Evolutionary conservation across 2,113 vertebrate species (phyloP).

Genomic region (Apeltes quadracus): DNA sequence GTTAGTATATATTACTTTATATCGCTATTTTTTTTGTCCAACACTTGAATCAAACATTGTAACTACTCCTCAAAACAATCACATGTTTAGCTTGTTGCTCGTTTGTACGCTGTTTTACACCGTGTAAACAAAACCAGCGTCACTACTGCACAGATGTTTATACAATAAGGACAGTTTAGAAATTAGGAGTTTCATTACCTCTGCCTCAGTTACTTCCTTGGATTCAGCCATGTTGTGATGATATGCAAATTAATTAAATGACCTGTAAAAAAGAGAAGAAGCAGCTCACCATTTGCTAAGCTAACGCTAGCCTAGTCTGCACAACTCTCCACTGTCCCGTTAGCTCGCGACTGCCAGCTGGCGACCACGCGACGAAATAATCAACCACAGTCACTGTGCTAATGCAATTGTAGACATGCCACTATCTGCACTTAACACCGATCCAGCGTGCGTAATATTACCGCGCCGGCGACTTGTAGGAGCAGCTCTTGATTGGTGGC

Average conservation of each 20-base stretch:
- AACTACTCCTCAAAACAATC: background rate
- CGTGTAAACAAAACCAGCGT: conserved; percentile 24
- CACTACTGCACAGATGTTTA: background rate
- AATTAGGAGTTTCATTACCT: background rate
- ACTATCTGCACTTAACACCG: background rate
- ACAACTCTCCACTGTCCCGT: background rate
- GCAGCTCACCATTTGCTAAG: conserved; percentile 36
- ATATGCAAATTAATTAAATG: too few relatives aligned
- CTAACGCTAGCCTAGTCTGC: conserved; percentile 48
- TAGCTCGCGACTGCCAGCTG: conserved; percentile 3
- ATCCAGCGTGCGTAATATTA: conserved; percentile 49
- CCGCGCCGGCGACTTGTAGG: conserved; percentile 53
- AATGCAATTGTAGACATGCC: fast-evolving
- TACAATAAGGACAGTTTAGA: background rate
- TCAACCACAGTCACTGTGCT: fast-evolving
- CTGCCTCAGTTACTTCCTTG: too few relatives aligned
- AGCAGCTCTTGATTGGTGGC: conserved; percentile 45
- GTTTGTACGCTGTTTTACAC: background rate
- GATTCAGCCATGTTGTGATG: conserved; percentile 2
- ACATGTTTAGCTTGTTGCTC: conserved; percentile 21
- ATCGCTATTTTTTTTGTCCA: fast-evolving
- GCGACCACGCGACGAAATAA: too few relatives aligned
- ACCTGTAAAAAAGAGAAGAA: conserved; percentile 7
- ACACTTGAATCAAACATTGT: too few relatives aligned
- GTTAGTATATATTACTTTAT: background rate